These are phyloP conservation scores for Drosophila suboccidentalis DNA, from an alignment of 2,888 invertebrate species.

Conservation along the genomic window DNA sequence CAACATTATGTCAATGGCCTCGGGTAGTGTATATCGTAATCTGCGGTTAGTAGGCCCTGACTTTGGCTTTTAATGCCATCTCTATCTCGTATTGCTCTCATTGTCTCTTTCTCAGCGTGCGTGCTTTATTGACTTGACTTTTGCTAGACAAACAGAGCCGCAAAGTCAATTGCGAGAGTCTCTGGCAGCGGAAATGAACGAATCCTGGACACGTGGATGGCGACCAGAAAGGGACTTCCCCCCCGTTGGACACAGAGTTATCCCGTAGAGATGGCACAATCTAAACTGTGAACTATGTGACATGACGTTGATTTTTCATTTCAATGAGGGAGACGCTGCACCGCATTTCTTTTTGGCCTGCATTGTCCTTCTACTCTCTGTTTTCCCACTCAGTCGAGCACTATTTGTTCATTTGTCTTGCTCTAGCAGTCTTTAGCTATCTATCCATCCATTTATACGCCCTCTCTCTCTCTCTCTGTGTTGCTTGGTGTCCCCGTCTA, in stretches of 20 bases:
- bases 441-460: conserved; percentile 29
- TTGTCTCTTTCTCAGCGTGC: conserved; percentile 47
- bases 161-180: conserved; percentile 73
- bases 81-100: conserved; percentile 3
- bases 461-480: not conserved
- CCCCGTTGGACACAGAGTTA: not conserved
- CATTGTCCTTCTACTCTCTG: not conserved
- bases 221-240: not conserved
- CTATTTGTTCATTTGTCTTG: conserved; percentile 52
- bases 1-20: conserved; percentile 5
- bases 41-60: conserved; percentile 35
- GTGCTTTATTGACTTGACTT: conserved; percentile 74
- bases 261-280: conserved; percentile 6
- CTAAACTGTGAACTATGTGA: conserved; percentile 52
- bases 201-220: conserved; percentile 19
- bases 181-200: conserved; percentile 62
- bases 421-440: conserved; percentile 53
- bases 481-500: conserved; percentile 16
- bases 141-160: conserved; percentile 65
- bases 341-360: conserved; percentile 19
- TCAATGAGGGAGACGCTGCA: conserved; percentile 33
- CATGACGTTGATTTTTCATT: conserved; percentile 78
- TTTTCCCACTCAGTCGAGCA: not conserved
- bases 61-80: conserved; percentile 8
- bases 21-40: conserved; percentile 11